These are phyloP conservation scores for Bombyx huttoni DNA, from an alignment of 2,888 invertebrate genomes.

Conservation along the genomic window DNA sequence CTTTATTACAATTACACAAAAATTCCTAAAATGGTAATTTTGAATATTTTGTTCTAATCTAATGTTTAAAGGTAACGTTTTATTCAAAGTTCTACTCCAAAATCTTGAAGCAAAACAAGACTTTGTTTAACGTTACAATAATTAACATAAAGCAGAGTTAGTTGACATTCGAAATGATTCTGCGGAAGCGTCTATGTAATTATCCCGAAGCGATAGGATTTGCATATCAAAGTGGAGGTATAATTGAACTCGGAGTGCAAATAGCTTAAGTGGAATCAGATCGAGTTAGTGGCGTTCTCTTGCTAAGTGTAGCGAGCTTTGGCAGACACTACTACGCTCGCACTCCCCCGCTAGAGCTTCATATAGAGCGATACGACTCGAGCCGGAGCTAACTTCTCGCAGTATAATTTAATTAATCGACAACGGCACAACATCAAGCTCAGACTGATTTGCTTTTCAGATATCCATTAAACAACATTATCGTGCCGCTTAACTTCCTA, in stretches of 20 bases:
- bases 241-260: constrained; percentile 66
- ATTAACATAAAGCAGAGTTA: constrained; percentile 10
- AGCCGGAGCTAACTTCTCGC: constrained; percentile 34
- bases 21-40: no score
- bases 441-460: constrained; percentile 58
- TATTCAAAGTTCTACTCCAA: neutral
- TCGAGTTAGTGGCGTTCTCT: constrained; percentile 58
- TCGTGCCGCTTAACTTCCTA: constrained; percentile 50
- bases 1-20: no score
- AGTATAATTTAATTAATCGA: constrained; percentile 64
- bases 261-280: constrained; percentile 65
- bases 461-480: constrained; percentile 60
- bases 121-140: neutral
- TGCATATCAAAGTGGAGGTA: constrained; percentile 67
- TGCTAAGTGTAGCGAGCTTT: constrained; percentile 43
- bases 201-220: constrained; percentile 62
- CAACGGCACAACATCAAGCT: constrained; percentile 45
- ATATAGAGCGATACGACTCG: constrained; percentile 21
- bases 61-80: no score
- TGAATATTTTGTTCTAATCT: no score
- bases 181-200: constrained; percentile 60
- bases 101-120: neutral
- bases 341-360: constrained; percentile 10
- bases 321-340: constrained; percentile 12
- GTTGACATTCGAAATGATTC: constrained; percentile 47